Percentiles rank a stretch among this genome's conserved stretches.
Conservation (phyloP, 2,113 vertebrate species). For the Dryoscopus gambensis region DNA sequence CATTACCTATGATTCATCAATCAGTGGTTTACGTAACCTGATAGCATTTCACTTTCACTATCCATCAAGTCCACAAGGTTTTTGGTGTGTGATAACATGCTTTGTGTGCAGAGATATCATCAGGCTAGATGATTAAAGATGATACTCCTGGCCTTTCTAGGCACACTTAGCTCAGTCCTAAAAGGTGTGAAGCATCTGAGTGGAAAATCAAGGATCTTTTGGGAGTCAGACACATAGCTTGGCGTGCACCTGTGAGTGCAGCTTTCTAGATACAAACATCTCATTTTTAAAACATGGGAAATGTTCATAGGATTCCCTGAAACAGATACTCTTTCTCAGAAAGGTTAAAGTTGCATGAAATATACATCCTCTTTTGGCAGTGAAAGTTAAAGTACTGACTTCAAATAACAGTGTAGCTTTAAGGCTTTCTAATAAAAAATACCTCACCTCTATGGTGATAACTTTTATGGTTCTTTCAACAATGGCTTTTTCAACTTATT, state of each 20-base stretch:
- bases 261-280: background rate
- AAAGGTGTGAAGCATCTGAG: background rate
- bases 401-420: background rate
- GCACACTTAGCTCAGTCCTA: background rate
- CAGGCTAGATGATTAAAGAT: background rate
- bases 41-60: background rate
- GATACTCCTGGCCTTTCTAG: background rate
- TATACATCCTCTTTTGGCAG: background rate
- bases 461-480: background rate
- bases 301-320: background rate
- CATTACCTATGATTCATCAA: constrained; percentile 61
- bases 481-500: background rate
- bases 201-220: background rate
- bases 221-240: background rate
- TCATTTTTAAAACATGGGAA: background rate
- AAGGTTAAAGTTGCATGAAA: background rate
- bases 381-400: background rate
- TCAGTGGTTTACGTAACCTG: constrained; percentile 54
- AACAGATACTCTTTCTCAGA: background rate
- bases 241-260: rapidly evolving
- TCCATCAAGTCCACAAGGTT: background rate
- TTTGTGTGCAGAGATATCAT: background rate
- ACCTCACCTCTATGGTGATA: background rate
- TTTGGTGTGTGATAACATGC: background rate
- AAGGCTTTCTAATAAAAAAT: background rate